Base-by-base conservation (phyloP, 1,140 invertebrate genomes). In the Lasaia peninsularis region DNA sequence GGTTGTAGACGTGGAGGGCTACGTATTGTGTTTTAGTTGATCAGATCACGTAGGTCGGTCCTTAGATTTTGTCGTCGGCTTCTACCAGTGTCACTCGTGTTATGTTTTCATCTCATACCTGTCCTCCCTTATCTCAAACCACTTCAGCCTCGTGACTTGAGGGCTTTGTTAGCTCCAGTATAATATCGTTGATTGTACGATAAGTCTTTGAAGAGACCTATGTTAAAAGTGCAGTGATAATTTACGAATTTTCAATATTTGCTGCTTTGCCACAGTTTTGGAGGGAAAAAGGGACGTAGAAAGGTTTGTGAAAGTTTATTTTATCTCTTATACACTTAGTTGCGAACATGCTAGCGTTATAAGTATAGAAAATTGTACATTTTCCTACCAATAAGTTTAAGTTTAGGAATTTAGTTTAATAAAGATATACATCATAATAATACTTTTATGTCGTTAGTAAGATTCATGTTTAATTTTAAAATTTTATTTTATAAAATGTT, bases 81-180 rank as follows among this genome's bases (percentile, higher is more conserved):
- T 34, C 48, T 11, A 52, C 40, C 28, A 34, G 62, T 34, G 44
- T 21, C 32, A 56, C 53, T 10, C 14, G 33, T 58, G 58, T 57
- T 56, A 54, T 60, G 58, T 52, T 67, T 69, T 70, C 71, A 68
- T 76, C 65, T 69, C 58, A 61, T 61, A 70, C 69, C 77, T 73
- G 77, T 77, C 71, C 70, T 44, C 18, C 18, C 68, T 76, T 86
- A 83, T 83, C 79, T 65, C 8, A 65, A 61, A 62, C 56, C 66
- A 73, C 65, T 75, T 61, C 50, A 68, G 58, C 67, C 75, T 76
- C 73, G 73, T 79, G 75, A 76, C 75, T 75, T 18, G 53, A 62
- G 57, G 53, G 62, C 56, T 49, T 52, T 58, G 56, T 66, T 54
- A 59, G 62, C 37, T 61, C 54, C 58, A 62, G 40, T 48, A 16